A percentile compares a stretch with the other conserved stretches of the same genome.
phyloP scores from a whole-genome alignment of 2,113 vertebrate species.

The Psephotus haematonotus region DNA sequence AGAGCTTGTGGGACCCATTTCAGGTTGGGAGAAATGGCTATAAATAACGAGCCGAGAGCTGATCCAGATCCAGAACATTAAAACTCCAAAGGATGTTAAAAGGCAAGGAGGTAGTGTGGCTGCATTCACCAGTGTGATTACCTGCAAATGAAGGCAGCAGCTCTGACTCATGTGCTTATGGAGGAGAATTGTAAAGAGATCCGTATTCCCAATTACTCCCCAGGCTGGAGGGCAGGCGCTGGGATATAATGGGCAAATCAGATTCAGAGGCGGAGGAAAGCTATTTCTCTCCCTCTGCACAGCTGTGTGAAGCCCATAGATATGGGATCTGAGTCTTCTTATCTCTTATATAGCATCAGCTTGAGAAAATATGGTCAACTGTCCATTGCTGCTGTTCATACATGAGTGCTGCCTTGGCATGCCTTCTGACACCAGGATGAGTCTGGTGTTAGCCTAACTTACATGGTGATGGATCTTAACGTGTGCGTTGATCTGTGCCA shows the following conservation, averaged over 20 bases:
- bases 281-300: background rate
- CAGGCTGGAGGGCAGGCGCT: slow-evolving; percentile 2
- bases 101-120: background rate
- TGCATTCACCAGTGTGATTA: slow-evolving; percentile 53
- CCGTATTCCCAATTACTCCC: slow-evolving; percentile 23
- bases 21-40: background rate
- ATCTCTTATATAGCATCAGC: background rate
- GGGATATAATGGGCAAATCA: slow-evolving; percentile 52
- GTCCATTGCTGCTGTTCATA: background rate
- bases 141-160: slow-evolving; percentile 52
- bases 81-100: background rate
- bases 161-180: slow-evolving; percentile 53
- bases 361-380: background rate
- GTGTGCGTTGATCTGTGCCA: background rate
- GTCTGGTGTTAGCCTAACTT: background rate
- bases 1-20: background rate
- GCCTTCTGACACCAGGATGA: background rate
- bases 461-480: background rate
- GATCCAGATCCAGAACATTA: slow-evolving; percentile 9
- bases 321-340: background rate
- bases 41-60: background rate
- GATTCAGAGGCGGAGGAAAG: background rate
- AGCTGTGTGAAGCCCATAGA: background rate
- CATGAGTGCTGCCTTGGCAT: background rate
- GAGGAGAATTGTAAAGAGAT: slow-evolving; percentile 53